Percentiles rank a stretch among this genome's conserved stretches.
Conservation (phyloP, 1,140 invertebrate genomes). For the Hydropsyche tenuis region DNA sequence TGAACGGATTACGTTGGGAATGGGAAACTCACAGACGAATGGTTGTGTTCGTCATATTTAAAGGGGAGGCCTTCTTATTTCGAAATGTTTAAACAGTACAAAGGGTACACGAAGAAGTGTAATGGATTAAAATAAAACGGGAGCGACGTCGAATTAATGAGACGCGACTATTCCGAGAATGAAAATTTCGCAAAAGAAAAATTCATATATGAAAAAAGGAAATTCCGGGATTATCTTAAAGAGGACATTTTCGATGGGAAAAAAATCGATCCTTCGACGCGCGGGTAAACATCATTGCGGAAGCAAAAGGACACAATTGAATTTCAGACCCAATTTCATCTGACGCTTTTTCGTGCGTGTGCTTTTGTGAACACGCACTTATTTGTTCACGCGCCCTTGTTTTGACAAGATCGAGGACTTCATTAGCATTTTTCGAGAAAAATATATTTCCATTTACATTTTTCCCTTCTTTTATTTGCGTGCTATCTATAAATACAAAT, state of each 20-base stretch:
- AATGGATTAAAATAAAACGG: neutral
- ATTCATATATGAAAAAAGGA: slow-evolving; percentile 5
- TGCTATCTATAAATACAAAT: too few species aligned
- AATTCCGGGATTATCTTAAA: neutral
- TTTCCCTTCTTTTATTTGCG: too few species aligned
- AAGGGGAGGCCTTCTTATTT: slow-evolving; percentile 1
- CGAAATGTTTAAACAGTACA: neutral
- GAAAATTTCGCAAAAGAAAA: neutral
- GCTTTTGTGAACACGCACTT: slow-evolving; percentile 15
- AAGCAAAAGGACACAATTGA: slow-evolving; percentile 25
- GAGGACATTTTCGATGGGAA: slow-evolving; percentile 6
- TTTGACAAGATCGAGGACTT: slow-evolving; percentile 19
- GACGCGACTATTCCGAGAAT: neutral
- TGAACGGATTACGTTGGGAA: neutral
- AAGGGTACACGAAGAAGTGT: neutral
- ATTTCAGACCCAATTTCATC: slow-evolving; percentile 32
- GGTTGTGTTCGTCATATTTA: neutral
- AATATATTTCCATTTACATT: neutral
- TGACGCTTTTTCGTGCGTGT: slow-evolving; percentile 20
- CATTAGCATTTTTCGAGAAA: slow-evolving; percentile 15
- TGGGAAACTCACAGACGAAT: neutral
- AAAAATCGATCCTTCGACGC: slow-evolving; percentile 22
- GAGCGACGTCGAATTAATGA: neutral
- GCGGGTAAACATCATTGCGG: slow-evolving; percentile 25
- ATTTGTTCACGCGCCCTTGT: slow-evolving; percentile 6